Evolutionary conservation across 2,797 vertebrate species (phyloP), one percentile per base, ranked within the genome.

Genomic region (Catostomus latipinnis): DNA sequence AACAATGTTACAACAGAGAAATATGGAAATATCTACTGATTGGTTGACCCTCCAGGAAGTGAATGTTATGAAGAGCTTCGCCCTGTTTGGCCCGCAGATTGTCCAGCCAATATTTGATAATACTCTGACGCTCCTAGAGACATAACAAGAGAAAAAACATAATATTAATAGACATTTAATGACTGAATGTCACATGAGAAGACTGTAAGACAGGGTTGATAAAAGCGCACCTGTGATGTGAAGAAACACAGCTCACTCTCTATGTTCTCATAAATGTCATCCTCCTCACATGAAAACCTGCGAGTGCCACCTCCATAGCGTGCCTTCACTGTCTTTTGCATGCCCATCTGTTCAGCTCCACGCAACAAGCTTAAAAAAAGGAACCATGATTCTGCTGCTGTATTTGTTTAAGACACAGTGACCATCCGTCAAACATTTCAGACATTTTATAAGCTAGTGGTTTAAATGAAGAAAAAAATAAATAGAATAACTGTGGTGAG

Each of bases 191-290:
- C 18, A 50, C 9, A 34, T 43, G 56, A 62, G 8, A 65, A 97
- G 93, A 89, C 96, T 97, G 10, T 96, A 98, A 89, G 97, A 97
- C 91, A 97, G 94, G 88, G 97, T 97, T 97, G 96, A 97, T 0
- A 76, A 83, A 87, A 84, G 49, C 84, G 87, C 83, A 97, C 98
- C 96, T 98, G 98, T 70, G 97, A 99, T 43, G 96, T 97, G 91
- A 99, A 98, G 92, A 99, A 99, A 87, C 94, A 95, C 68, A 97
- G 91, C 89, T 99, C 97, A 2, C 95, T 99, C 91, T 99, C 98
- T 0, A 98, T 96, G 88, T 98, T 97, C 91, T 98, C 96, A 0
- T 98, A 98, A 92, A 99, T 98, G 89, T 97, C 98, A 85, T 99
- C 97, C 88, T 99, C 98, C 83, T 99, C 98, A 8, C 97, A 98